Evolutionary conservation across 2,888 invertebrate species (phyloP), one percentile per base, ranked within the genome.

Genomic region (Atethmia centrago): DNA sequence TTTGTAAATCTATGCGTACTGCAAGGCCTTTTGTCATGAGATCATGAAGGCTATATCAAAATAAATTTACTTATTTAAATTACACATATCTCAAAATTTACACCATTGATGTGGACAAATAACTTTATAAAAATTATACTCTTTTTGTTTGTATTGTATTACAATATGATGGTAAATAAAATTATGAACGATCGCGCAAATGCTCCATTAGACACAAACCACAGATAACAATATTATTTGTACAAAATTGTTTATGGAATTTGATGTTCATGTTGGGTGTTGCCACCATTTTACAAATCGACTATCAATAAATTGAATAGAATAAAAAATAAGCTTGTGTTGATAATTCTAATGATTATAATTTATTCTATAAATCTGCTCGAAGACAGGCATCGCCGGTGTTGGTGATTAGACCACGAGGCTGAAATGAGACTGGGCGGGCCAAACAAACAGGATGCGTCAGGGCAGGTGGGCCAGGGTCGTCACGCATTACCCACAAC

Each of bases 1-100:
- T 96, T 95, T 94, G 95, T 94, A 94, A 92, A 93, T 93, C 90
- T 94, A 90, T 90, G 90, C 89, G 91, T 91, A 89, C 89, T 92
- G 92, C 93, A 93, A 94, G 92, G 93, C 88, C 92, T 93, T 91
- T 90, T 91, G 90, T 92, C 92, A 92, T 93, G 90, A 91, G 92
- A 92, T 92, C 91, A 85, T 91, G 90, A 85, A 89, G 87, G 88
- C 84, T 88, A 83, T 89, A 89, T 90, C 86, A 87, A 91, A 90
- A 88, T 86, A 88, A 90, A 87, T 90, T 88, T 89, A 89, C 64
- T 86, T 85, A 82, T 77, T 82, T 86, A 82, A 74, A 80, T 77
- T 71, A 84, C 79, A 87, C 88, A 92, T 89, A 88, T 91, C 88
- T 88, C 88, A 90, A 91, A 92, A 92, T 88, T 89, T 90, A 87